A percentile compares a stretch with the other conserved stretches of the same genome.
Evolutionary conservation across 2,797 vertebrate genomes (phyloP).

Genomic region (Vipera ursinii): DNA sequence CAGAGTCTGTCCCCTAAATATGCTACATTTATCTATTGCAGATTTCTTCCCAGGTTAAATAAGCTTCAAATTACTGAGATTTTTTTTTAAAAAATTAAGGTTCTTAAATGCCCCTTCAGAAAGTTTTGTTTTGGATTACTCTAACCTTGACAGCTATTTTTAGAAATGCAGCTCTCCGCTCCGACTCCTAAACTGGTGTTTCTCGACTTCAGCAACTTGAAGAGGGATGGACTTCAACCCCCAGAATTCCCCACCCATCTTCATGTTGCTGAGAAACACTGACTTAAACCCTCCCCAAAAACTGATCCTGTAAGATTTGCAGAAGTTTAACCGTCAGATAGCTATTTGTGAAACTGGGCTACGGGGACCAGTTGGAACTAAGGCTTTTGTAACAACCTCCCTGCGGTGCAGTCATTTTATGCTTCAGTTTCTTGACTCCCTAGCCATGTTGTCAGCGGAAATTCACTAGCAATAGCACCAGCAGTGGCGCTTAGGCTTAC

Average conservation of each 20-base stretch:
- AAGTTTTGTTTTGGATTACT: neutral
- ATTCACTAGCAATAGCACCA: neutral
- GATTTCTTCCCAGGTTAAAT: neutral
- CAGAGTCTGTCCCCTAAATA: neutral
- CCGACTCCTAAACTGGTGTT: too few species aligned
- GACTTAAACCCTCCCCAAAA: neutral
- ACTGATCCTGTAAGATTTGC: neutral
- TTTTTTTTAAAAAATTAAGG: neutral
- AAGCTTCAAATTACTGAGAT: neutral
- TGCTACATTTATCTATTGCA: neutral
- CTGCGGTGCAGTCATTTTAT: neutral
- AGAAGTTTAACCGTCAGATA: neutral
- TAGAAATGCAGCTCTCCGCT: neutral
- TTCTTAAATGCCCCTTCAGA: neutral
- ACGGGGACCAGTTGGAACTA: neutral
- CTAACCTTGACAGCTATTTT: neutral
- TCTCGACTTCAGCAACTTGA: too few species aligned
- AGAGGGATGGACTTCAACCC: too few species aligned
- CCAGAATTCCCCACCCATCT: too few species aligned
- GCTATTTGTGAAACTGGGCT: neutral
- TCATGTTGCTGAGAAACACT: too few species aligned
- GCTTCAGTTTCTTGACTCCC: neutral
- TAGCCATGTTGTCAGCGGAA: neutral
- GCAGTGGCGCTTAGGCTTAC: too few species aligned
- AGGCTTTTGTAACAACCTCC: neutral